A percentile compares a stretch with the other conserved stretches of the same genome.
These are phyloP conservation scores for Ornithoptera alexandrae DNA, from an alignment of 2,888 invertebrate species.

Conservation along the genomic window DNA sequence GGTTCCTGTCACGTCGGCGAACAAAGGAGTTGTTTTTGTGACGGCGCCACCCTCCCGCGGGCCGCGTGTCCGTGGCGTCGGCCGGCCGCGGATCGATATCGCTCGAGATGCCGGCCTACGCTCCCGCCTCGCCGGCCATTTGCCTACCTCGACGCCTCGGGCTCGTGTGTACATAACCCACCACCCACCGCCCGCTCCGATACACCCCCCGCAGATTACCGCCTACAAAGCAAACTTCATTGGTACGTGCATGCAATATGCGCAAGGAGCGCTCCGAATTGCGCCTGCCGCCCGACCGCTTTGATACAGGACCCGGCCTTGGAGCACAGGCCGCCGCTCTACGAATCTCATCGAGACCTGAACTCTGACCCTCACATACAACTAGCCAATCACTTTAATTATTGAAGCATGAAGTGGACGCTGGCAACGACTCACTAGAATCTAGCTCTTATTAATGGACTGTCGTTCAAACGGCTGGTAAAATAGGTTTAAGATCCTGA, in stretches of 20 bases:
- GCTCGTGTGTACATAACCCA: slow-evolving; percentile 78
- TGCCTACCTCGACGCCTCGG: slow-evolving; percentile 79
- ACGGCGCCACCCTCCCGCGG: slow-evolving; percentile 46
- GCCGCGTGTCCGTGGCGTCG: slow-evolving; percentile 58
- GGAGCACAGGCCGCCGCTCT: slow-evolving; percentile 39
- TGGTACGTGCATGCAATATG: slow-evolving; percentile 80
- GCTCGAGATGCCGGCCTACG: slow-evolving; percentile 77
- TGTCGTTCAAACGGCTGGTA: too few relatives aligned
- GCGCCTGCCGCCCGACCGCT: slow-evolving; percentile 67
- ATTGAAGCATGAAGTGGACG: slow-evolving; percentile 42
- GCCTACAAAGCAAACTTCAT: slow-evolving; percentile 80
- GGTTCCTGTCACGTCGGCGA: slow-evolving; percentile 54
- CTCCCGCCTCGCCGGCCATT: slow-evolving; percentile 77
- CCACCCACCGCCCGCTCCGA: slow-evolving; percentile 70
- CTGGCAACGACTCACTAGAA: too few relatives aligned
- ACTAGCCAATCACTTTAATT: slow-evolving; percentile 63
- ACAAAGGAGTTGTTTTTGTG: slow-evolving; percentile 78
- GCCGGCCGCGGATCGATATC: slow-evolving; percentile 76
- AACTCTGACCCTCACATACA: slow-evolving; percentile 46
- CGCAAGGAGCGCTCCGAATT: slow-evolving; percentile 76
- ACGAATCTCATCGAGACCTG: slow-evolving; percentile 55
- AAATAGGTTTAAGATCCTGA: too few relatives aligned
- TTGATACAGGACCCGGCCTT: slow-evolving; percentile 64
- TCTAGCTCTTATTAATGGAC: too few relatives aligned
- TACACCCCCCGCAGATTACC: slow-evolving; percentile 77